A percentile compares a stretch with the other conserved stretches of the same genome.
Evolutionary conservation across 2,888 invertebrate genomes (phyloP).

Genomic region (Eudemis profundana): DNA sequence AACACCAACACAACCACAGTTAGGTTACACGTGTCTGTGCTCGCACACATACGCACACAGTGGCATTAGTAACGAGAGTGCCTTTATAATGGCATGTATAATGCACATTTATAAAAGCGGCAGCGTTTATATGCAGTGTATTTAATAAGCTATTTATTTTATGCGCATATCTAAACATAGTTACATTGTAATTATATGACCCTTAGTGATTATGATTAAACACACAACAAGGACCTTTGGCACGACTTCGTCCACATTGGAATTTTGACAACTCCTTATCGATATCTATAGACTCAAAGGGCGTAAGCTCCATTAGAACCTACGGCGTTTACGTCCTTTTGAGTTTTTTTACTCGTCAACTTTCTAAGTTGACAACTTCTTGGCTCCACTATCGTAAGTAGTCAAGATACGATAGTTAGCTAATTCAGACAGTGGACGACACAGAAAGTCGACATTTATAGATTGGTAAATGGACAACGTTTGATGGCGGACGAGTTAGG

Average conservation of each 20-base stretch:
- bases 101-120: neutral
- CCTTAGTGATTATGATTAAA: too few relatives aligned
- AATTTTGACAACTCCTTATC: too few relatives aligned
- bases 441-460: neutral
- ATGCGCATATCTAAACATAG: neutral
- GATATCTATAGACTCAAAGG: too few relatives aligned
- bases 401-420: too few relatives aligned
- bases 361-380: too few relatives aligned
- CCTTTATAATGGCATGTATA: constrained; percentile 11
- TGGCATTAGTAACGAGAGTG: constrained; percentile 73
- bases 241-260: too few relatives aligned
- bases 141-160: constrained; percentile 1
- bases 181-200: neutral
- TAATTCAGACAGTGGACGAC: too few relatives aligned
- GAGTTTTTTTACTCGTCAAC: too few relatives aligned
- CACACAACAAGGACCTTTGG: neutral
- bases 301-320: too few relatives aligned
- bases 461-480: neutral
- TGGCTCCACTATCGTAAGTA: too few relatives aligned
- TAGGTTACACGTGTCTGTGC: constrained; percentile 69
- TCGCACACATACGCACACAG: constrained; percentile 61
- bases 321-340: too few relatives aligned
- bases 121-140: neutral
- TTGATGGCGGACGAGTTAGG: too few relatives aligned
- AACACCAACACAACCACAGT: constrained; percentile 87